A percentile compares a stretch with the other conserved stretches of the same genome.
These are phyloP conservation scores for Gnatocerus cornutus DNA, from an alignment of 2,888 invertebrate genomes.

Conservation along the genomic window DNA sequence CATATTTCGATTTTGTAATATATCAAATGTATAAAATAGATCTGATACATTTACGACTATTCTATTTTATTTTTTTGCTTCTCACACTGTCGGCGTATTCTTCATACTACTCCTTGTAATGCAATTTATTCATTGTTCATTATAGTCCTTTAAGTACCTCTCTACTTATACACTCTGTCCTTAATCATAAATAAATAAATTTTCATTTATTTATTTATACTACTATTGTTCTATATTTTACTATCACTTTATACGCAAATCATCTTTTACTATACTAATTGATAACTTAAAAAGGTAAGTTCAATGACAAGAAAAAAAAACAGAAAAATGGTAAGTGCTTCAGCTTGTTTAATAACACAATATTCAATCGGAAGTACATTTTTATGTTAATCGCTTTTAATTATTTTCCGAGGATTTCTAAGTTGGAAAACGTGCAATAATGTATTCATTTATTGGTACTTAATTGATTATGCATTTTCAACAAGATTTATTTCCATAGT, in stretches of 20 bases:
- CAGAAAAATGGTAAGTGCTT: too few relatives aligned
- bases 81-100: slow-evolving; percentile 29
- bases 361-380: too few relatives aligned
- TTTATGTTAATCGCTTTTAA: too few relatives aligned
- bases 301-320: too few relatives aligned
- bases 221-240: slow-evolving; percentile 26
- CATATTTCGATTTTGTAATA: slow-evolving; percentile 53
- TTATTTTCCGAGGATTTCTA: too few relatives aligned
- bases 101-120: slow-evolving; percentile 34
- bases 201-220: slow-evolving; percentile 38
- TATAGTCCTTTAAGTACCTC: slow-evolving; percentile 36
- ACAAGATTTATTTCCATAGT: too few relatives aligned
- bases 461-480: too few relatives aligned
- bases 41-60: slow-evolving; percentile 56
- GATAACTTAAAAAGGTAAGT: neutral
- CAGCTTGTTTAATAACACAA: too few relatives aligned
- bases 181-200: slow-evolving; percentile 47
- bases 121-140: slow-evolving; percentile 24
- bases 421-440: too few relatives aligned
- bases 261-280: too few relatives aligned
- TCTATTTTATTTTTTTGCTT: slow-evolving; percentile 48
- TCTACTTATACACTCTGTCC: slow-evolving; percentile 42
- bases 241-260: slow-evolving; percentile 2
- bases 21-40: slow-evolving; percentile 53
- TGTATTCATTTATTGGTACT: too few relatives aligned